A percentile compares a stretch with the other conserved stretches of the same genome.
Conservation (phyloP, 1,140 invertebrate species). For the Drosophila santomea region DNA sequence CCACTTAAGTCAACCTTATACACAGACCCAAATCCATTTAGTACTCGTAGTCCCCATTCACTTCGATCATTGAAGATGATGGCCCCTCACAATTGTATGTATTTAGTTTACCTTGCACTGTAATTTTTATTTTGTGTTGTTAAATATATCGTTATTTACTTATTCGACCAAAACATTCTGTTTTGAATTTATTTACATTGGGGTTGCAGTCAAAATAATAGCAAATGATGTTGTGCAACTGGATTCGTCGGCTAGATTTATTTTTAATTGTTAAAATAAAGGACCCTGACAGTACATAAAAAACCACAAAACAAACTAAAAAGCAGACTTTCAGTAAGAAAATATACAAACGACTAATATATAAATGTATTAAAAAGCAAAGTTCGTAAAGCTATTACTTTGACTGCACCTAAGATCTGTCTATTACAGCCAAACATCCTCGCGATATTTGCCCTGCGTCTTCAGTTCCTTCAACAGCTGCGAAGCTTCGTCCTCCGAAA, state of each 20-base stretch:
- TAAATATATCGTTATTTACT: slow-evolving; percentile 84
- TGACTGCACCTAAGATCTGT: neutral
- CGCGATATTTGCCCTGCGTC: slow-evolving; percentile 85
- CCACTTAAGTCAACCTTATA: slow-evolving; percentile 34
- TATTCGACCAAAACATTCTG: slow-evolving; percentile 69
- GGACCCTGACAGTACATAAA: neutral
- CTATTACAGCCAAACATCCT: slow-evolving; percentile 86
- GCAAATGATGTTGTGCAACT: neutral
- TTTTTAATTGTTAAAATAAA: neutral
- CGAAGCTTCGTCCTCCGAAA: slow-evolving; percentile 80
- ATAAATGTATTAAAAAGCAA: no score
- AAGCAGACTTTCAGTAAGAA: neutral
- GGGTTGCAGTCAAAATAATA: slow-evolving; percentile 3
- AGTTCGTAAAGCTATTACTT: neutral
- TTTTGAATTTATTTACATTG: slow-evolving; percentile 2
- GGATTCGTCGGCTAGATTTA: neutral
- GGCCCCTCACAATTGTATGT: slow-evolving; percentile 68
- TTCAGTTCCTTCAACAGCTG: slow-evolving; percentile 84
- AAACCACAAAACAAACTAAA: neutral
- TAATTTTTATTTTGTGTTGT: slow-evolving; percentile 83
- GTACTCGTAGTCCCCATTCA: slow-evolving; percentile 45
- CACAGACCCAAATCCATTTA: slow-evolving; percentile 34
- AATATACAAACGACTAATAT: no score
- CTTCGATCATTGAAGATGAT: slow-evolving; percentile 20
- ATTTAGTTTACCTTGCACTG: slow-evolving; percentile 79